Base-by-base conservation (phyloP, 1,140 invertebrate genomes). In the Pseudomyrmex sp. region DNA sequence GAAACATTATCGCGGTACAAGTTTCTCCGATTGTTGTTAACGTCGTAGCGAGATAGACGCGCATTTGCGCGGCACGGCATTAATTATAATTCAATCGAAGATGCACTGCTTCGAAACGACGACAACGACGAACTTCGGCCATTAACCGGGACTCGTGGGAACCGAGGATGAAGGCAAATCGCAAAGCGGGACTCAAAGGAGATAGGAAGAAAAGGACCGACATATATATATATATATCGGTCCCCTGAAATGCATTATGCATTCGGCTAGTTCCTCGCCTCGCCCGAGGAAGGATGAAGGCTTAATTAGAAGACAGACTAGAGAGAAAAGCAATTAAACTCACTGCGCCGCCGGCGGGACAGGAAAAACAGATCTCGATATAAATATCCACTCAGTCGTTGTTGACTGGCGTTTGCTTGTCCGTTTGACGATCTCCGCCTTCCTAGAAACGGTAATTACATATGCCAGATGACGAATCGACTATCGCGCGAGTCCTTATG, bases 181-280 rank as follows among this genome's bases (percentile, higher is more conserved):
- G 58, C 20, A 18, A 23, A 18, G 54, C 58, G 58, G 12, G 48
- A 70, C 52, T 66, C 44, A 85, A 56, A 56, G 56, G 52, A 18
- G 54, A 84, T 46, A 77, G 75, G 70, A 84, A 76, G 68, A 83
- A 85, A 88, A 85, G 84, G 89, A 20, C n/a, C 20, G 73, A 63
- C 85, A 75, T n/a, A n/a, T n/a, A n/a, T n/a, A n/a, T n/a, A n/a
- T n/a, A n/a, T n/a, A n/a, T n/a, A n/a, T 83, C 85, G 88, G 83
- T 79, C 84, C 90, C 86, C 89, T 87, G 85, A 90, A 92, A 92
- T 93, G 91, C 87, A 92, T 93, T 93, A 93, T 93, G 92, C 91
- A 93, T 93, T 88, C 86, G 88, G 88, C 87, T 82, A 92, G 82
- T 89, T 91, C 82, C 84, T 91, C 44, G 35, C 82, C 69, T 72